These are phyloP conservation scores for Altica lythri DNA, from an alignment of 2,888 invertebrate genomes.

Conservation along the genomic window DNA sequence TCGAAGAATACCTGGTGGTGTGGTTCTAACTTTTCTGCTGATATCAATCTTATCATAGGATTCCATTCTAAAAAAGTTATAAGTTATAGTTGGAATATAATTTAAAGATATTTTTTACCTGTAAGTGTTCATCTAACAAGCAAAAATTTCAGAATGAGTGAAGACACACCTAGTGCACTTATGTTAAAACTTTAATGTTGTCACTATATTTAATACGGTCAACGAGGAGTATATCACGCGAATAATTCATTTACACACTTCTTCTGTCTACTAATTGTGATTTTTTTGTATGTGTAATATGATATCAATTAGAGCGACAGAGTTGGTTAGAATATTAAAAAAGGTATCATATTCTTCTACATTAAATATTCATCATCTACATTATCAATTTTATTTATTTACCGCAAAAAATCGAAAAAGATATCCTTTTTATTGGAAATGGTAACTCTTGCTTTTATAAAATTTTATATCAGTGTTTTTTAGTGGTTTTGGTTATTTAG, in stretches of 20 bases:
- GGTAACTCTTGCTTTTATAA: too few relatives aligned
- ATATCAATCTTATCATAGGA: not conserved
- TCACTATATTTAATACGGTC: slow-evolving; percentile 24
- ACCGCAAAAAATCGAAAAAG: too few relatives aligned
- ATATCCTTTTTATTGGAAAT: too few relatives aligned
- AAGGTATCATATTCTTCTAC: not conserved
- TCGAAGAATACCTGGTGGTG: slow-evolving; percentile 55
- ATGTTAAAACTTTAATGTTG: slow-evolving; percentile 14
- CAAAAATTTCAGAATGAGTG: slow-evolving; percentile 26
- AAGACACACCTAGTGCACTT: slow-evolving; percentile 31
- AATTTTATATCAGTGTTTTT: too few relatives aligned
- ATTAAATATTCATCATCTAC: not conserved
- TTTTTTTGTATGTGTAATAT: slow-evolving; percentile 1
- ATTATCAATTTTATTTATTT: too few relatives aligned
- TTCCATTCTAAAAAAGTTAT: slow-evolving; percentile 4
- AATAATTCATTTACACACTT: slow-evolving; percentile 9
- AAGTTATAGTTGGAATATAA: not conserved
- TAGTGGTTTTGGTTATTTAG: too few relatives aligned
- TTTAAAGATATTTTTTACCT: not conserved
- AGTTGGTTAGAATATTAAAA: not conserved
- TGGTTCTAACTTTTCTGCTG: slow-evolving; percentile 32
- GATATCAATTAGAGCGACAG: not conserved
- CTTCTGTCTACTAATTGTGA: slow-evolving; percentile 6
- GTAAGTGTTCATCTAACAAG: slow-evolving; percentile 3
- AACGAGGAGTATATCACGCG: slow-evolving; percentile 10